Evolutionary conservation across 2,113 vertebrate species (phyloP).

Genomic region (Columba livia): DNA sequence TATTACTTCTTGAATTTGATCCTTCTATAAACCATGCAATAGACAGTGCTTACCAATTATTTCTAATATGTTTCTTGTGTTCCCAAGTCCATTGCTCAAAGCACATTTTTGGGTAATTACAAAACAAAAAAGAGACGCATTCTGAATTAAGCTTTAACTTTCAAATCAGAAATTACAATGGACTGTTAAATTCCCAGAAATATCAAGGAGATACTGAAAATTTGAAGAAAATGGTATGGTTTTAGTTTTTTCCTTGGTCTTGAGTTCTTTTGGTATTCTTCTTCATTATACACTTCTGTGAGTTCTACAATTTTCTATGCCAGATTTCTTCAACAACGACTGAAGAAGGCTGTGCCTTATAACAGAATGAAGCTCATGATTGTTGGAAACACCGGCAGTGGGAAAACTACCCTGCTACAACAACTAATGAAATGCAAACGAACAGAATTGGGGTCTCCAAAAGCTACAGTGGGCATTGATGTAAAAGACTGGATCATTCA

Average conservation of each 20-base stretch:
- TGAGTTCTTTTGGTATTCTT: neutral
- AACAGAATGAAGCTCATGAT: conserved; percentile 95
- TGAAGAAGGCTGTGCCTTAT: conserved; percentile 95
- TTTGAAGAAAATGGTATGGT: neutral
- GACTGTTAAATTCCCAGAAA: neutral
- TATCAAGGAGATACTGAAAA: neutral
- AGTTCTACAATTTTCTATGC: neutral
- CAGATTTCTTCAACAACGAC: conserved; percentile 94
- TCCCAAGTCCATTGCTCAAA: neutral
- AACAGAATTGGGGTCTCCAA: conserved; percentile 64
- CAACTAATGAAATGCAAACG: conserved; percentile 88
- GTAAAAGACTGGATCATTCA: conserved; percentile 89
- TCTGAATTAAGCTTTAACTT: neutral
- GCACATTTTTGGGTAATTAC: neutral
- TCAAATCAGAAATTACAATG: neutral
- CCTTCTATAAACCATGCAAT: neutral
- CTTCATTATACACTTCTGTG: neutral
- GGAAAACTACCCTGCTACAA: conserved; percentile 90
- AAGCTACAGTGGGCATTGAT: conserved; percentile 78
- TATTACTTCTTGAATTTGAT: neutral
- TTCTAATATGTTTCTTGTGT: neutral
- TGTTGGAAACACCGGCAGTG: conserved; percentile 89
- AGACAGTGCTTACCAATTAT: neutral
- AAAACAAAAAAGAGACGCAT: neutral
- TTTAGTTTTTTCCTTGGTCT: neutral